Conservation (phyloP, 2,113 vertebrate genomes). For the Lasiurus borealis region DNA sequence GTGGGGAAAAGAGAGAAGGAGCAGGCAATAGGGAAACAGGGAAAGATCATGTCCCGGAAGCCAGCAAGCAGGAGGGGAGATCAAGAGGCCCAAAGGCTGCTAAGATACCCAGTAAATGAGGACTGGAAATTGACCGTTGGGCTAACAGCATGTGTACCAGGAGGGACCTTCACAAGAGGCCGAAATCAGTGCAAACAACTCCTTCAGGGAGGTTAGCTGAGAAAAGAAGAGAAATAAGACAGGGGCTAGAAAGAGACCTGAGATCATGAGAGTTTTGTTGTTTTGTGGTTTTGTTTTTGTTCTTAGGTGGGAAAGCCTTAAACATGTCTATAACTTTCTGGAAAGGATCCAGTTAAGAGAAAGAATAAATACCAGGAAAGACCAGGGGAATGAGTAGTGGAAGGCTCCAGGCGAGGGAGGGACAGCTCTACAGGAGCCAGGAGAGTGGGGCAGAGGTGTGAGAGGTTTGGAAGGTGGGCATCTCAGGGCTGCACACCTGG, state of each 20-base stretch:
- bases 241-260: background rate
- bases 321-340: background rate
- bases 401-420: too few relatives aligned
- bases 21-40: background rate
- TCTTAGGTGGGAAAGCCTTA: background rate
- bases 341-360: background rate
- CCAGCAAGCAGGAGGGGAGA: background rate
- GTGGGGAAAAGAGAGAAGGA: background rate
- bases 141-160: rapidly evolving
- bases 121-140: background rate
- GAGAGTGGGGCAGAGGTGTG: background rate
- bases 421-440: background rate
- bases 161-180: too few relatives aligned
- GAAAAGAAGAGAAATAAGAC: background rate
- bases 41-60: background rate
- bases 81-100: background rate
- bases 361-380: background rate
- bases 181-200: background rate
- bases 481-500: background rate
- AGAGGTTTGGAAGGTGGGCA: background rate
- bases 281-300: background rate
- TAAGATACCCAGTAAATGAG: background rate
- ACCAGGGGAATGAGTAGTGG: background rate
- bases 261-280: background rate
- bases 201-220: background rate